These are phyloP conservation scores for Spodoptera littoralis DNA, from an alignment of 2,888 invertebrate genomes.

Conservation along the genomic window DNA sequence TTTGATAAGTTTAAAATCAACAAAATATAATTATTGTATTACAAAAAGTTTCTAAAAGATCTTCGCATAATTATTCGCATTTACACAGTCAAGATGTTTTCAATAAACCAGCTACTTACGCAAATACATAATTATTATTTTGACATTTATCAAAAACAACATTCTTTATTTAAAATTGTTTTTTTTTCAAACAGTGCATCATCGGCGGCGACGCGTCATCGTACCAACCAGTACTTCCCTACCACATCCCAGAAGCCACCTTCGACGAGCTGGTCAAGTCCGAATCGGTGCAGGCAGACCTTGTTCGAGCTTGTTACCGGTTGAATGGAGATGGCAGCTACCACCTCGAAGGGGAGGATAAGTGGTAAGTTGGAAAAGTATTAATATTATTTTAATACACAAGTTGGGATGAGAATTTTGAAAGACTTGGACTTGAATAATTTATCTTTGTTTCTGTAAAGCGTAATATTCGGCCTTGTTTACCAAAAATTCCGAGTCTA, in stretches of 20 bases:
- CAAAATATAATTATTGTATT: too few species aligned
- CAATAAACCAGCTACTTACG: too few species aligned
- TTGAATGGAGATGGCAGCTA: constrained; percentile 74
- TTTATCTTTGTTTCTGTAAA: too few species aligned
- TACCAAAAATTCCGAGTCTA: too few species aligned
- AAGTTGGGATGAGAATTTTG: too few species aligned
- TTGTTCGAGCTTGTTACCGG: constrained; percentile 78
- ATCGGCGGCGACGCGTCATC: constrained; percentile 80
- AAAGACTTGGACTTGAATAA: not conserved
- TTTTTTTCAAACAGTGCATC: constrained; percentile 70
- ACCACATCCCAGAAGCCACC: constrained; percentile 70
- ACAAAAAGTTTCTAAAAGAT: too few species aligned
- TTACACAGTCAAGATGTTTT: too few species aligned
- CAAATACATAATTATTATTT: too few species aligned
- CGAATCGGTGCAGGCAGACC: constrained; percentile 73
- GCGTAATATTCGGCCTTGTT: not conserved
- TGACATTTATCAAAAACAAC: too few species aligned
- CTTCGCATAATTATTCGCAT: too few species aligned
- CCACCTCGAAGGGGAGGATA: constrained; percentile 79
- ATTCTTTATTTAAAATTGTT: not conserved
- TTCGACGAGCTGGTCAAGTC: constrained; percentile 77
- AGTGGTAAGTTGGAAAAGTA: constrained; percentile 73
- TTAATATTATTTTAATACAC: too few species aligned
- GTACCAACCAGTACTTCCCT: constrained; percentile 82
- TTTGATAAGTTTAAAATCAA: too few species aligned